These are phyloP conservation scores for Plestiodon gilberti DNA, from an alignment of 2,113 vertebrate genomes.

Conservation along the genomic window DNA sequence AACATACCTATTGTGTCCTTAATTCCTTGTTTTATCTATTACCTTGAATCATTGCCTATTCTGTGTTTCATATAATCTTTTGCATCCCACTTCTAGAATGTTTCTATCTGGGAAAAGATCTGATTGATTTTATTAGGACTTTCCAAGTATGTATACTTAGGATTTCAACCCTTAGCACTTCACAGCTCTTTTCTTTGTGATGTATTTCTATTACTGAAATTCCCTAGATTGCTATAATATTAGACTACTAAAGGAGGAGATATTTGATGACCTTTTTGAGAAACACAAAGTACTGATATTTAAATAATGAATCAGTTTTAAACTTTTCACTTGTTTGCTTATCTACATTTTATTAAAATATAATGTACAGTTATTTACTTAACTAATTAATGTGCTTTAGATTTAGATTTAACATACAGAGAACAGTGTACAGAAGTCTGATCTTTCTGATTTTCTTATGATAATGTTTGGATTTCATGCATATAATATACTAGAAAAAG, in stretches of 20 bases:
- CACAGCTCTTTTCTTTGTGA: neutral
- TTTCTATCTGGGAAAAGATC: neutral
- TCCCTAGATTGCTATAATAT: constrained; percentile 1
- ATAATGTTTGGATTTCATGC: neutral
- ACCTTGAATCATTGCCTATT: constrained; percentile 14
- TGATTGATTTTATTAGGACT: neutral
- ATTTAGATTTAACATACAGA: neutral
- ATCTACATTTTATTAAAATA: neutral
- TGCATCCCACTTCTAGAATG: neutral
- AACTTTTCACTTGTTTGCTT: neutral
- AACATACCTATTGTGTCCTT: no score
- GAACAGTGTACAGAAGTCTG: neutral
- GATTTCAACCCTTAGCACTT: neutral
- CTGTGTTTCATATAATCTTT: constrained; percentile 31
- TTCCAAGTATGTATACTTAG: neutral
- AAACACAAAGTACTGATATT: neutral
- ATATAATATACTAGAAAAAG: neutral
- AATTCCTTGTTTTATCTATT: neutral
- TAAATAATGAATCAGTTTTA: constrained; percentile 10
- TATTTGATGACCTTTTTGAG: no score
- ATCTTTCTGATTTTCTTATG: neutral
- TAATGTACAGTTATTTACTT: fast-evolving
- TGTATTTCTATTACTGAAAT: neutral
- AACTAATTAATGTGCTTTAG: no score
- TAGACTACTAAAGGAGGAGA: no score